Percentiles rank a stretch among this genome's conserved stretches.
Evolutionary conservation across 1,140 invertebrate genomes (phyloP).

Genomic region (Drosophila bipectinata): DNA sequence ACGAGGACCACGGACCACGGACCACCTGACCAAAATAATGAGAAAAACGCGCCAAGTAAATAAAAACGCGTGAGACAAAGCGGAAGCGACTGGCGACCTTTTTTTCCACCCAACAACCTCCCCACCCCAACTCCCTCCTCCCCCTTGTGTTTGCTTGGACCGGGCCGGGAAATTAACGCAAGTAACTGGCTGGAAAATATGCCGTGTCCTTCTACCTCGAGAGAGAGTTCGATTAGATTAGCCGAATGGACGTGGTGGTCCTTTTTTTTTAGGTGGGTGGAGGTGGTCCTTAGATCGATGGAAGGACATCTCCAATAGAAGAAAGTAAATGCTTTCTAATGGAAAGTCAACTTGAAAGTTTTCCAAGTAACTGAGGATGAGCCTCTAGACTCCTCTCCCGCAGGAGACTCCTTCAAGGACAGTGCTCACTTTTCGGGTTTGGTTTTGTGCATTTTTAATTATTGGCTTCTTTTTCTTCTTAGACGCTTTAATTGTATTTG

Average conservation of each 20-base stretch:
- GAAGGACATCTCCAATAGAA: too few species aligned
- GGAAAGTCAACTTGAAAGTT: slow-evolving; percentile 22
- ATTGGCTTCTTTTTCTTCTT: slow-evolving; percentile 80
- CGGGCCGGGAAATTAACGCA: slow-evolving; percentile 60
- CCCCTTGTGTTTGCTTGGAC: too few species aligned
- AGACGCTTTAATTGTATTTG: slow-evolving; percentile 79
- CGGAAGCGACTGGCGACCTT: slow-evolving; percentile 62
- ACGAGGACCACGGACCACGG: slow-evolving; percentile 16
- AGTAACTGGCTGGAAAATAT: slow-evolving; percentile 77
- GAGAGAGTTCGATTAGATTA: slow-evolving; percentile 42
- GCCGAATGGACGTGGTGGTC: neutral
- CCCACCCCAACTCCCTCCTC: slow-evolving; percentile 1
- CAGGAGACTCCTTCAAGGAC: slow-evolving; percentile 9
- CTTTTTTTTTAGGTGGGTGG: too few species aligned
- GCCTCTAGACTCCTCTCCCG: too few species aligned
- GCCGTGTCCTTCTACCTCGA: slow-evolving; percentile 51
- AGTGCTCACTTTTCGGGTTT: slow-evolving; percentile 51
- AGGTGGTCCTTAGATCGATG: neutral
- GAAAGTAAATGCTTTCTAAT: neutral
- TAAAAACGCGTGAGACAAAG: slow-evolving; percentile 52
- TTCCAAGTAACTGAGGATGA: too few species aligned
- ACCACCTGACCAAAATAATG: slow-evolving; percentile 59
- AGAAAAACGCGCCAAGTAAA: slow-evolving; percentile 62
- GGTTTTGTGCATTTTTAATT: slow-evolving; percentile 79
- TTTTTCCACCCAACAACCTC: slow-evolving; percentile 25